Evolutionary conservation across 1,140 invertebrate species (phyloP).

Genomic region (Scaptomyza graminum): DNA sequence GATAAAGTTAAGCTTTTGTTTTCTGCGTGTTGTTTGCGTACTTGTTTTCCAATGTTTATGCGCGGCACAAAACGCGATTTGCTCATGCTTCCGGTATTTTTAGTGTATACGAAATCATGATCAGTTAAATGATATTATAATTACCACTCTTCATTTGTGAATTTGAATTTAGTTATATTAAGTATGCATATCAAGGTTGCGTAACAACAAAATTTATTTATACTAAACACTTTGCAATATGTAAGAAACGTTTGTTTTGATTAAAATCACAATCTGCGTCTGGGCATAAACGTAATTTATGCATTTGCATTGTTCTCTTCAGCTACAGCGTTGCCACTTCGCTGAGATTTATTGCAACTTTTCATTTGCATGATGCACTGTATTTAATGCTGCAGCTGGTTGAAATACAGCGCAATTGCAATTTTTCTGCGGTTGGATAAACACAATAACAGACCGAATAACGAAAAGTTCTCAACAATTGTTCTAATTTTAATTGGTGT

Average conservation of each 20-base stretch:
- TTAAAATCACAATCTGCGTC: not conserved
- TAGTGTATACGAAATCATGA: constrained; percentile 4
- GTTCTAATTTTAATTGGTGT: not conserved
- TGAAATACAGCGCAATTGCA: constrained; percentile 12
- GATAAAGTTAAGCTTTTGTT: constrained; percentile 68
- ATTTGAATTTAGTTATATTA: not conserved
- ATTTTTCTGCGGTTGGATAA: constrained; percentile 1
- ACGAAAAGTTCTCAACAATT: constrained; percentile 7
- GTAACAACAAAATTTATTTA: not conserved
- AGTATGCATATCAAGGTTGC: not conserved
- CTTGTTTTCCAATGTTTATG: constrained; percentile 35
- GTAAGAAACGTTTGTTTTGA: not conserved
- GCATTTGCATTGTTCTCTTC: constrained; percentile 37
- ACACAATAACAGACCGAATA: not conserved
- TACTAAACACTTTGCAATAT: not conserved
- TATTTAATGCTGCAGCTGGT: constrained; percentile 20
- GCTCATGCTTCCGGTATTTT: not conserved
- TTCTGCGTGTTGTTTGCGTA: constrained; percentile 47
- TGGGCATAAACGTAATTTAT: constrained; percentile 23
- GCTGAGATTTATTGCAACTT: constrained; percentile 18
- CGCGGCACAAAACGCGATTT: constrained; percentile 2
- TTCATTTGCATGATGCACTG: constrained; percentile 11
- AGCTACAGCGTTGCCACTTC: constrained; percentile 29
- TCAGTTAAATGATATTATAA: not conserved
- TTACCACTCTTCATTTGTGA: not conserved